Base-by-base conservation (phyloP, 2,797 vertebrate genomes). In the Botia almorhae region DNA sequence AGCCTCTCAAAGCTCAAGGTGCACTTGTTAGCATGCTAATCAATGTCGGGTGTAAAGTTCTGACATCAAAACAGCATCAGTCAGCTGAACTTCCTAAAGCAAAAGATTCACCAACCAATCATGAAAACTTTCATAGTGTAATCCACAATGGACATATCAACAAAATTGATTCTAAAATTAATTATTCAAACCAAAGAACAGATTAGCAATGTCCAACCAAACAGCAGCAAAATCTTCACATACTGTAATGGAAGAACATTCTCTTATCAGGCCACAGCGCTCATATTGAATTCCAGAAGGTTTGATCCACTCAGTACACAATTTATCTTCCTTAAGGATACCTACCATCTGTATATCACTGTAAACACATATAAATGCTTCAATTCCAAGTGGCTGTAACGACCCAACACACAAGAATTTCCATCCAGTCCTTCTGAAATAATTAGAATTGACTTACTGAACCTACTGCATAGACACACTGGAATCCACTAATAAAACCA, bases 401-500 rank as follows among this genome's bases (percentile, higher is more conserved):
- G 8, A 19, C 63, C 51, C 71, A 65, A 81, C 76, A 36, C 33
- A 23, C 26, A 21, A 65, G 65, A 36, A 60, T 75, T 64, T 75
- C 74, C 65, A 68, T 67, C 70, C 53, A 61, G 33, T 0, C 16
- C 76, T 63, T 74, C 73, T 58, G 64, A 56, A 36, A 65, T 87
- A 72, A 79, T 81, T 83, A 60, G 78, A 83, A 68, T 63, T 81
- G 81, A 81, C 64, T 78, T 70, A 74, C 70, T 60, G 58, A 60
- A 78, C 74, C 76, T 63, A 67, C 78, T 83, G 46, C 68, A 71
- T 68, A 65, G 78, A 86, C 82, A 71, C n/a, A 82, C 85, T 87
- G 69, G 90, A 91, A 88, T 92, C 91, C 89, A 80, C 86, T 90
- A 89, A 91, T 89, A 88, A 90, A 91, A 78, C 89, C 90, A 90